Evolutionary conservation across 2,888 invertebrate genomes (phyloP).

Genomic region (Dasysyrphus tricinctus): DNA sequence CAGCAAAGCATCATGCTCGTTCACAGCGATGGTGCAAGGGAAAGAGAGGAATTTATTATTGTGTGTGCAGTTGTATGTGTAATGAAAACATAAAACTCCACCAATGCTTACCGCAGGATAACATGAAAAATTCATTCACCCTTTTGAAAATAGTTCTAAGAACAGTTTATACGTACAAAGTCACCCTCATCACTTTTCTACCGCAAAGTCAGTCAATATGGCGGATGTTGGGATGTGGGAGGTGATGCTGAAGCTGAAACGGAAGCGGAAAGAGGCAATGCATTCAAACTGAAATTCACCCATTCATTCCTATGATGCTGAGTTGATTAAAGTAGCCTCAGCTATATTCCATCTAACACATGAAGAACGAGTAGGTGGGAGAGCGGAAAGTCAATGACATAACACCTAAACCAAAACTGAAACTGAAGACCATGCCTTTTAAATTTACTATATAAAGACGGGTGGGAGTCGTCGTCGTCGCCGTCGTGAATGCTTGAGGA

Average conservation of each 20-base stretch:
- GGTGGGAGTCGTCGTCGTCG: background rate
- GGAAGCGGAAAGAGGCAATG: constrained; percentile 49
- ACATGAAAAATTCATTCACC: constrained; percentile 71
- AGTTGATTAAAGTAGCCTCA: constrained; percentile 72
- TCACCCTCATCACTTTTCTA: constrained; percentile 64
- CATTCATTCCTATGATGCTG: constrained; percentile 40
- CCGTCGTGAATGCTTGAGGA: background rate
- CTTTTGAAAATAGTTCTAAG: constrained; percentile 54
- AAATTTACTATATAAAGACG: constrained; percentile 10
- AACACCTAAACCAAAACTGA: constrained; percentile 42
- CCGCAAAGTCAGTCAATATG: constrained; percentile 64
- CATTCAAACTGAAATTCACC: constrained; percentile 66
- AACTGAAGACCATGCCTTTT: constrained; percentile 29
- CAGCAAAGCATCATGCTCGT: constrained; percentile 6
- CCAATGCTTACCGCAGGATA: constrained; percentile 32
- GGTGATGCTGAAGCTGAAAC: background rate
- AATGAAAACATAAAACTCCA: constrained; percentile 33
- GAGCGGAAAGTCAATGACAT: constrained; percentile 59
- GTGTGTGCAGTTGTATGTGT: constrained; percentile 29
- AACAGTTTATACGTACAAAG: constrained; percentile 63
- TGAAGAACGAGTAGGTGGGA: constrained; percentile 13
- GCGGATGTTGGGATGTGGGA: background rate
- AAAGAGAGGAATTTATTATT: background rate
- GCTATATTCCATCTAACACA: constrained; percentile 36
- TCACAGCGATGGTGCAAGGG: background rate